Evolutionary conservation across 2,888 invertebrate genomes (phyloP), one percentile per base, ranked within the genome.

Genomic region (Xanthostigma xanthostigma): DNA sequence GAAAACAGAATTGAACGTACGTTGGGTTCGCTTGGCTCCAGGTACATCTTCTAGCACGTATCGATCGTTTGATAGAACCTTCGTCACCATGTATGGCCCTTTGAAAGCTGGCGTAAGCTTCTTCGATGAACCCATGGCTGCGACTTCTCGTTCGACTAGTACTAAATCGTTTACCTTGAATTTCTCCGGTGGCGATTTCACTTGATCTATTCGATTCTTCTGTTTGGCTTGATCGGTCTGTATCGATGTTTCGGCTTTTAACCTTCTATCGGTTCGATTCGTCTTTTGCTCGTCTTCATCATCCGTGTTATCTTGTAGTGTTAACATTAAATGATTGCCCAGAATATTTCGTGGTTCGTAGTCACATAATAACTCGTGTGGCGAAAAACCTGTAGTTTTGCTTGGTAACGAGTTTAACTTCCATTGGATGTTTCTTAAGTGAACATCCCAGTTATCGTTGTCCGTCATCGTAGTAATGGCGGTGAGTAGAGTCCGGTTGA

Each of bases 31-130:
- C 34, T 51, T 43, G 1, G 54, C 48, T 6, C 51, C 55, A 2
- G 53, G 50, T n/a, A 59, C 41, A 41, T 58, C 57, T 48, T 50
- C 49, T 33, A 59, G n/a, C 1, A 55, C 41, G 37, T 58, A 57
- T 3, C 57, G 46, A 37, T 59, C 56, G 27, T 53, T 52, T 8
- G 49, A 45, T 11, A 57, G 46, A 2, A 44, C 51, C 45, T 53
- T 46, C 9, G 44, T 50, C 11, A 56, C 47, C 9, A 54, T 36
- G 44, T 56, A 57, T 8, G 56, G 55, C 3, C 58, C 57, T 36
- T 53, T 55, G 27, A 51, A 57, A 9, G 48, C 50, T 10, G 54
- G 54, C 45, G 53, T 50, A 33, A 56, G 44, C 46, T 59, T 58
- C 39, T 53, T 39, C 12, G 54, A 52, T 13, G 50, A 50, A 41